phyloP scores from a whole-genome alignment of 2,888 invertebrate species.

The Hirtodrosophila alboralis region DNA sequence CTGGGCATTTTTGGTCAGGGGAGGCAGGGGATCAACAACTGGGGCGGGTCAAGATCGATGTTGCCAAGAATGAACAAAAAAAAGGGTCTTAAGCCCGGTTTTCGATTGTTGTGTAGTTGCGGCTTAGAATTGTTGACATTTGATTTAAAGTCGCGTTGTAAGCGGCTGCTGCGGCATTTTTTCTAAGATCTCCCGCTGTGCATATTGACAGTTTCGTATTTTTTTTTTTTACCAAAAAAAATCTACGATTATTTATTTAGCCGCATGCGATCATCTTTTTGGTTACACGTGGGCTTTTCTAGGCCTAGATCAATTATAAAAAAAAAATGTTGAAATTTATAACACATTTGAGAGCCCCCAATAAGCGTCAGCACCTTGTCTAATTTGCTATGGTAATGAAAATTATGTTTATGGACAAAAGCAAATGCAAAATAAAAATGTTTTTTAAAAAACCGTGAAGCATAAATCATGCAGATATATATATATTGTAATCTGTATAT shows the following conservation, averaged over 20 bases:
- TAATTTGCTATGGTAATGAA: slow-evolving; percentile 80
- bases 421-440: slow-evolving; percentile 53
- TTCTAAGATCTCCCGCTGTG: slow-evolving; percentile 58
- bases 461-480: slow-evolving; percentile 63
- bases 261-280: slow-evolving; percentile 37
- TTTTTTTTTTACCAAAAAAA: too few relatives aligned
- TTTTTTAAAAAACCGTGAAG: slow-evolving; percentile 31
- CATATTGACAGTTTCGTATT: slow-evolving; percentile 50
- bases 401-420: slow-evolving; percentile 65
- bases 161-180: slow-evolving; percentile 47
- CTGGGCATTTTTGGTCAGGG: slow-evolving; percentile 26
- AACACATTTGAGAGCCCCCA: slow-evolving; percentile 52
- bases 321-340: slow-evolving; percentile 50
- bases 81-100: slow-evolving; percentile 45
- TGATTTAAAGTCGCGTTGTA: slow-evolving; percentile 57
- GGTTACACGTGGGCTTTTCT: slow-evolving; percentile 35
- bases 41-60: slow-evolving; percentile 75
- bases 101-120: slow-evolving; percentile 40
- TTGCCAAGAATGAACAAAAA: slow-evolving; percentile 50
- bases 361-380: slow-evolving; percentile 80
- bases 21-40: slow-evolving; percentile 55
- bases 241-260: slow-evolving; percentile 21
- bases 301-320: slow-evolving; percentile 46
- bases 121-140: slow-evolving; percentile 69
- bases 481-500: slow-evolving; percentile 11